A percentile compares a stretch with the other conserved stretches of the same genome.
These are phyloP conservation scores for Oxyteleia sp. DNA, from an alignment of 2,888 invertebrate genomes.

Conservation along the genomic window DNA sequence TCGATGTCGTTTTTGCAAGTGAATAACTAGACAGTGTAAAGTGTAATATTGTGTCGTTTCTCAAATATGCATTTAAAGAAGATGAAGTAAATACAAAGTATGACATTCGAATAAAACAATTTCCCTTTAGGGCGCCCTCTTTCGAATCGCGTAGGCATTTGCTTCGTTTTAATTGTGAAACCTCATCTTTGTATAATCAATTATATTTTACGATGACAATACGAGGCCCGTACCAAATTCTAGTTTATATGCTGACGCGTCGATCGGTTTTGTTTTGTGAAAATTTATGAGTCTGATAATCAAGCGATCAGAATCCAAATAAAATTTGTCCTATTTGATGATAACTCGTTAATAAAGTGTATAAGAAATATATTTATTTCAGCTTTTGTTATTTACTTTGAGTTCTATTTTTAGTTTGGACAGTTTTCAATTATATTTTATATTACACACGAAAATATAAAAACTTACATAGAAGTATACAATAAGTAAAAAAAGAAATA, in stretches of 20 bases:
- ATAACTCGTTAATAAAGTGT: conserved; percentile 63
- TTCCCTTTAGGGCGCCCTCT: conserved; percentile 4
- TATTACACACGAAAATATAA: too few relatives aligned
- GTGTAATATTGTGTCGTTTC: conserved; percentile 13
- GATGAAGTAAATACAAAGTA: too few relatives aligned
- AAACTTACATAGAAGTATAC: too few relatives aligned
- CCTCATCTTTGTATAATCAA: conserved; percentile 42
- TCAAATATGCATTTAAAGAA: conserved; percentile 16
- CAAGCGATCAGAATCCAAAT: conserved; percentile 48
- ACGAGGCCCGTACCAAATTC: conserved; percentile 56
- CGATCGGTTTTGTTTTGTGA: conserved; percentile 24
- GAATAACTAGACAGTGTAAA: conserved; percentile 24
- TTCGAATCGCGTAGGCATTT: conserved; percentile 34
- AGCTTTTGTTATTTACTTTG: not conserved
- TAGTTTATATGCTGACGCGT: conserved; percentile 44
- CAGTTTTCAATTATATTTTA: too few relatives aligned
- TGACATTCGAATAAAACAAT: too few relatives aligned
- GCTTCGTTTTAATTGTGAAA: conserved; percentile 52
- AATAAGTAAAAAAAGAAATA: too few relatives aligned
- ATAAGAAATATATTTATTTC: conserved; percentile 19
- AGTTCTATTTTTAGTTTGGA: too few relatives aligned
- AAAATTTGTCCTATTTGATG: conserved; percentile 49
- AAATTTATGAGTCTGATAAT: conserved; percentile 52
- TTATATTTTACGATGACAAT: conserved; percentile 59
- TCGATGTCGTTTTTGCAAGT: conserved; percentile 46